A percentile compares a stretch with the other conserved stretches of the same genome.
Evolutionary conservation across 2,113 vertebrate species (phyloP).

Genomic region (Esox niger): DNA sequence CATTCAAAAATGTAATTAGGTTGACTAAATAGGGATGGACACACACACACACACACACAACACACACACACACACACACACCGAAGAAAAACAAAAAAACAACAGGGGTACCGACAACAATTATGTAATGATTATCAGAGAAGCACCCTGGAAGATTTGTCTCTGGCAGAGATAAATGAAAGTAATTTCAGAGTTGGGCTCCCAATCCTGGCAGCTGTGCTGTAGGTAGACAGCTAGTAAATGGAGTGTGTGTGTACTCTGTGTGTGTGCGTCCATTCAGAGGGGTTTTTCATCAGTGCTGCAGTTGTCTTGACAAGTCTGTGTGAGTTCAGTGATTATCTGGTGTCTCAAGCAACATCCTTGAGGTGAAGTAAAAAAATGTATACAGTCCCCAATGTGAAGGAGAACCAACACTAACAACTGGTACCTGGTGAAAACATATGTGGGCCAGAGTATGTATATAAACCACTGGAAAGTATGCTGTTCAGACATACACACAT

Average conservation of each 20-base stretch:
- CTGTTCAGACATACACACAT: no score
- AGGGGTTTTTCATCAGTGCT: no score
- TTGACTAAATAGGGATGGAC: slow-evolving; percentile 58
- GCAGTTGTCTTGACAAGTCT: slow-evolving; percentile 2
- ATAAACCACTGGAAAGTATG: no score
- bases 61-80: slow-evolving; percentile 11
- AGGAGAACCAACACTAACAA: no score
- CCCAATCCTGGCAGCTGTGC: slow-evolving; percentile 23
- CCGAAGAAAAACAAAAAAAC: slow-evolving; percentile 57
- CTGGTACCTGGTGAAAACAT: no score
- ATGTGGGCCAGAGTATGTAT: no score
- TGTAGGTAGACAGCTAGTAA: not conserved
- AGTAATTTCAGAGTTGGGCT: slow-evolving; percentile 46
- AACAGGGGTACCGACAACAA: slow-evolving; percentile 62
- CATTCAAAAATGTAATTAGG: slow-evolving; percentile 67
- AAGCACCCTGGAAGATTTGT: slow-evolving; percentile 45
- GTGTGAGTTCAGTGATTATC: slow-evolving; percentile 5
- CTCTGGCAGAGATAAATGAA: slow-evolving; percentile 52
- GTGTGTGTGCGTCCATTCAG: slow-evolving; percentile 16
- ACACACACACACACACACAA: not conserved
- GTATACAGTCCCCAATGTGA: no score
- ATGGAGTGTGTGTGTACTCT: not conserved
- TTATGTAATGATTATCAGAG: slow-evolving; percentile 66
- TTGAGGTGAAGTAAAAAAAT: no score
- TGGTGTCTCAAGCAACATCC: not conserved